Evolutionary conservation across 2,888 invertebrate species (phyloP).

Genomic region (Lymantria dispar): DNA sequence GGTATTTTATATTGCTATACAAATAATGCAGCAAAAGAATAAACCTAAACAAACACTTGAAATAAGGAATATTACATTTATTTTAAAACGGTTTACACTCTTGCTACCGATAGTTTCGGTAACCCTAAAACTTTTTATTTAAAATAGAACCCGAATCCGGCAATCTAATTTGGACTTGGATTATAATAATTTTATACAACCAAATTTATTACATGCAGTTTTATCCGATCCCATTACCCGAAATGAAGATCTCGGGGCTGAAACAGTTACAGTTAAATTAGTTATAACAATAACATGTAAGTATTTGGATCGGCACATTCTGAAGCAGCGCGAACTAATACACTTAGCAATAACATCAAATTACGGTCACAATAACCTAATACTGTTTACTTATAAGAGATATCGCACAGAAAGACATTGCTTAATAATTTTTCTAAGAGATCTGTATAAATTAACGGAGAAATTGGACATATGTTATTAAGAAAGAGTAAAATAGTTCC

Average conservation of each 20-base stretch:
- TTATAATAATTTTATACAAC: not conserved
- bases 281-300: slow-evolving; percentile 33
- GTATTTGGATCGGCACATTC: slow-evolving; percentile 24
- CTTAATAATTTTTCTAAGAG: no score
- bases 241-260: slow-evolving; percentile 31
- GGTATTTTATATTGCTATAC: no score
- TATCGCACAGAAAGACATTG: no score
- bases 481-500: no score
- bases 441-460: no score
- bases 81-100: not conserved
- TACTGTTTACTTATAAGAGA: no score
- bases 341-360: slow-evolving; percentile 30
- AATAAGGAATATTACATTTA: no score
- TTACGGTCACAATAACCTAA: slow-evolving; percentile 10
- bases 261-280: slow-evolving; percentile 32
- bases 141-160: not conserved
- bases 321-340: slow-evolving; percentile 38
- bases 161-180: not conserved
- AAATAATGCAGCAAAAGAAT: no score
- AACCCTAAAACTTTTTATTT: not conserved
- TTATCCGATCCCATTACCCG: slow-evolving; percentile 23
- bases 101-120: not conserved
- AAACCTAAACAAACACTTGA: no score
- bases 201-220: slow-evolving; percentile 18
- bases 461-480: no score